Evolutionary conservation across 2,888 invertebrate genomes (phyloP).

Genomic region (Empis livida): DNA sequence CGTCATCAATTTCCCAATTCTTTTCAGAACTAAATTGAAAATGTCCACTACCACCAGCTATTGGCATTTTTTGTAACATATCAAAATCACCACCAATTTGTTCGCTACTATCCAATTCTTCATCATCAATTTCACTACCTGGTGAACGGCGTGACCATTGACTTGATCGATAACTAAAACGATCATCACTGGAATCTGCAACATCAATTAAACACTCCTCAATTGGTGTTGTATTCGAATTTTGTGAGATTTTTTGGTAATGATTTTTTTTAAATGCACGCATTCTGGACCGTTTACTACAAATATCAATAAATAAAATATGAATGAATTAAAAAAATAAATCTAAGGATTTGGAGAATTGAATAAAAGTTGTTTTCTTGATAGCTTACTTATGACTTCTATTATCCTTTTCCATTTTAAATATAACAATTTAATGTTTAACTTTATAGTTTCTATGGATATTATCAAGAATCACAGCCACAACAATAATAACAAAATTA

Average conservation of each 20-base stretch:
- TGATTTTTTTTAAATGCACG: not conserved
- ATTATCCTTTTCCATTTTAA: too few species aligned
- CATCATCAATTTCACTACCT: slow-evolving; percentile 16
- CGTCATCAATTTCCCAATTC: slow-evolving; percentile 25
- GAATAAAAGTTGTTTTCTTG: too few species aligned
- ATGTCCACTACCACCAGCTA: slow-evolving; percentile 27
- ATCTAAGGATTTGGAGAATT: too few species aligned
- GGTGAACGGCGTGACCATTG: slow-evolving; percentile 18
- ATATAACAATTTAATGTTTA: too few species aligned
- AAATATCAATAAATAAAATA: not conserved
- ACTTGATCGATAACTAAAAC: slow-evolving; percentile 19
- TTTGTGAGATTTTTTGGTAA: not conserved
- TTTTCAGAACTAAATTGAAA: slow-evolving; percentile 37
- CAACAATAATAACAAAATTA: too few species aligned
- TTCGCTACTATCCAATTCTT: slow-evolving; percentile 21
- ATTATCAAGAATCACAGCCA: too few species aligned
- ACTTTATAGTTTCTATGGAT: too few species aligned
- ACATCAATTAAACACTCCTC: slow-evolving; percentile 25
- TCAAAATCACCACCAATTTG: slow-evolving; percentile 33
- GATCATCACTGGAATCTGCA: slow-evolving; percentile 31
- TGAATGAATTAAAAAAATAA: too few species aligned
- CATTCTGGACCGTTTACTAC: not conserved
- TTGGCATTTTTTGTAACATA: slow-evolving; percentile 28
- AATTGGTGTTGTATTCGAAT: not conserved
- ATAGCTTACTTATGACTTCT: too few species aligned